Evolutionary conservation across 2,888 invertebrate genomes (phyloP).

Genomic region (Drosophila barbarae): DNA sequence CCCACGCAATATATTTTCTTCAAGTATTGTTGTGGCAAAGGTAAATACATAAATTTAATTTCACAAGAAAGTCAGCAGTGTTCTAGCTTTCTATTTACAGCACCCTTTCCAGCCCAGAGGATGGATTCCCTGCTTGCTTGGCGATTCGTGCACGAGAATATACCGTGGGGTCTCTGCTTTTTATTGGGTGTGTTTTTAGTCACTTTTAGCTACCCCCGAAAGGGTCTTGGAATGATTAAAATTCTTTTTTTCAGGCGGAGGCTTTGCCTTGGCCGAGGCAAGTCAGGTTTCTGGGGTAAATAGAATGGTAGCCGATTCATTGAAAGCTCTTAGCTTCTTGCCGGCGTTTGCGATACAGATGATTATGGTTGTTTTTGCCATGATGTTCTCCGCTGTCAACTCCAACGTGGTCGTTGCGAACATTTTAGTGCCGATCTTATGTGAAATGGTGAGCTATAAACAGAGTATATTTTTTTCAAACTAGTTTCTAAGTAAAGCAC

Average conservation of each 20-base stretch:
- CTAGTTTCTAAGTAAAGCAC: neutral
- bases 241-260: constrained; percentile 83
- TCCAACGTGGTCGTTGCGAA: constrained; percentile 93
- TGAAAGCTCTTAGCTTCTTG: constrained; percentile 83
- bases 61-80: neutral
- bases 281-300: constrained; percentile 12
- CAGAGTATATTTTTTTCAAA: neutral
- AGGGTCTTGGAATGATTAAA: neutral
- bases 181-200: constrained; percentile 83
- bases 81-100: constrained; percentile 16
- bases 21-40: constrained; percentile 69
- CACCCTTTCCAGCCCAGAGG: constrained; percentile 79
- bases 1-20: constrained; percentile 88
- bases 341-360: constrained; percentile 82
- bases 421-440: constrained; percentile 89
- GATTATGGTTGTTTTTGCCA: constrained; percentile 79
- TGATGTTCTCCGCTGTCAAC: constrained; percentile 86
- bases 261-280: constrained; percentile 79
- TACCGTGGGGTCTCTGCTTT: constrained; percentile 94
- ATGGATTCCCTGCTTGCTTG: constrained; percentile 85
- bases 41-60: constrained; percentile 33
- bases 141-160: constrained; percentile 87
- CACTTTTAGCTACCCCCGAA: neutral
- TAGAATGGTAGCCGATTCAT: constrained; percentile 81
- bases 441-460: constrained; percentile 82